Evolutionary conservation across 2,113 vertebrate genomes (phyloP), one percentile per base, ranked within the genome.

Genomic region (Poecile atricapillus): DNA sequence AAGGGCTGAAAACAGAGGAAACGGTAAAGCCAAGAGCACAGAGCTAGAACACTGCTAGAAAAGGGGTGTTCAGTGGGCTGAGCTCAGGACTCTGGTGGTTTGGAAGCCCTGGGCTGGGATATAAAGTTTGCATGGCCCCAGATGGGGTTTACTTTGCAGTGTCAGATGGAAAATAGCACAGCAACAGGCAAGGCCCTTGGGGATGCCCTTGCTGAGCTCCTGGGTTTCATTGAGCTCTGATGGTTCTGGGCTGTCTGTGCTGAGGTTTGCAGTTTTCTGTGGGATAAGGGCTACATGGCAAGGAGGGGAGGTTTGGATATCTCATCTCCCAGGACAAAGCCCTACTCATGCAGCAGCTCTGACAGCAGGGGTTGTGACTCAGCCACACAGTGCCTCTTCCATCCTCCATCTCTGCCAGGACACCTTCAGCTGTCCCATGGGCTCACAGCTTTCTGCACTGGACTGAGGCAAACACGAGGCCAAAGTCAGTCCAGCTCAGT

Each of bases 311-410:
- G 13, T 24, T 18, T 83, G 59, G 31, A 11, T 49, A 24, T 31
- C 41, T 60, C 23, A 17, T 58, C 41, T 77, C 44, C 49, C 30
- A 83, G 71, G 67, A 44, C 35, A n/a, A 88, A 78, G 15, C 15
- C 10, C 5, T 24, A 31, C 11, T 60, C 0, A 0, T 37, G 24
- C 28, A 63, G 52, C 2, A 11, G 49, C 46, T 55, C 20, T 5
- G 2, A 9, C 10, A 83, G 53, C 53, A 83, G 19, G 21, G 22
- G 5, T 28, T 37, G 49, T 17, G 18, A 25, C 31, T 89, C 53
- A 76, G 30, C 18, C 37, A 14, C 2, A 7, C 15, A 39, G 39
- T 2, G 11, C 27, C 56, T 25, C 20, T 59, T 71, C 44, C 58
- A 67, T 20, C 28, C 56, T 59, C 52, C 62, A 67, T 5, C 30